A percentile compares a stretch with the other conserved stretches of the same genome.
phyloP scores from a whole-genome alignment of 2,113 vertebrate genomes.

The Larimichthys polyactis region DNA sequence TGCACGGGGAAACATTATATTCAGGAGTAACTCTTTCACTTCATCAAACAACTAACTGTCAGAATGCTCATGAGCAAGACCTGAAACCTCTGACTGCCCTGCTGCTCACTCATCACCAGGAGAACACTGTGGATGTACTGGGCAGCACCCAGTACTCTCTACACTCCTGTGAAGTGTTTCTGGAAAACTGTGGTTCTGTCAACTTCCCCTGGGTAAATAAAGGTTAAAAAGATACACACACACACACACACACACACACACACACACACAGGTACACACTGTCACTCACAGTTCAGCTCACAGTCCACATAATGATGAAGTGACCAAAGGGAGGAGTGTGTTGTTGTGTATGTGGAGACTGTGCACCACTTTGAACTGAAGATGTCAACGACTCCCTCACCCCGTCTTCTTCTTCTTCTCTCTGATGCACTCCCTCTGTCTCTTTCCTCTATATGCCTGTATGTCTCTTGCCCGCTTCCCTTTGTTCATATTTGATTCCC shows the following conservation, averaged over 20 bases:
- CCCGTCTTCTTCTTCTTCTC: constrained; percentile 36
- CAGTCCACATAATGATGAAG: constrained; percentile 66
- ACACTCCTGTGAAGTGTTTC: constrained; percentile 1
- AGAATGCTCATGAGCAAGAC: background rate
- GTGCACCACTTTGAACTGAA: constrained; percentile 70
- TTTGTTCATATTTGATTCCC: constrained; percentile 81
- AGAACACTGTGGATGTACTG: constrained; percentile 1
- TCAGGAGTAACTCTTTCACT: background rate
- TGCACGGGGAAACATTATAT: background rate
- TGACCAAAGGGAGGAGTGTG: constrained; percentile 60
- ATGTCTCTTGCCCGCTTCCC: constrained; percentile 40
- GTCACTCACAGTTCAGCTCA: constrained; percentile 50
- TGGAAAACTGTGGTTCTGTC: constrained; percentile 30
- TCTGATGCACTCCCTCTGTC: constrained; percentile 49
- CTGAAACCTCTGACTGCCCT: background rate
- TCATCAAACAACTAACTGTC: background rate
- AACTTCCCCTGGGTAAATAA: constrained; percentile 41
- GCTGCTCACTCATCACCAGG: background rate
- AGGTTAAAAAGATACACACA: constrained; percentile 47
- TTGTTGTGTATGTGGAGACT: constrained; percentile 60
- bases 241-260: constrained; percentile 21
- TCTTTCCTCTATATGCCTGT: constrained; percentile 21
- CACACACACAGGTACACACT: constrained; percentile 24
- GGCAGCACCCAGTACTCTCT: constrained; percentile 11
- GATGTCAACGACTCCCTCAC: constrained; percentile 62